Conservation (phyloP, 2,113 vertebrate genomes). For the Isichthys henryi region DNA sequence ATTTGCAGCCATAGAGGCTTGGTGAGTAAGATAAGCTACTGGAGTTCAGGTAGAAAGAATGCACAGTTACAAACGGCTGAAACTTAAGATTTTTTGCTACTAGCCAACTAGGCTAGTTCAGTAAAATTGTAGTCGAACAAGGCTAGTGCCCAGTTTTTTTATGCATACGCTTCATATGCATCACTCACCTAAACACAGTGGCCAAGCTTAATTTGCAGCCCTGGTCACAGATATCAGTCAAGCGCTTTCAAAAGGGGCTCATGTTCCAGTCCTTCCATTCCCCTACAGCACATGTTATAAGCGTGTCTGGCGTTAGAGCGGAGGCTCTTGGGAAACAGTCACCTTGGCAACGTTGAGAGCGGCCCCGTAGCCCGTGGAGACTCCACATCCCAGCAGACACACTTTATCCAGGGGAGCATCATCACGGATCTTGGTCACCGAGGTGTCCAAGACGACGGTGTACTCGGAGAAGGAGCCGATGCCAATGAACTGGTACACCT, state of each 20-base stretch:
- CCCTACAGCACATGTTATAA: neutral
- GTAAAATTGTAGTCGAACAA: neutral
- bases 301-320: neutral
- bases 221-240: neutral
- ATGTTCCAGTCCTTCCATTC: neutral
- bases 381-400: slow-evolving; percentile 48
- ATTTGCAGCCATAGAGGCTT: neutral
- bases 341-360: slow-evolving; percentile 51
- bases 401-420: slow-evolving; percentile 46
- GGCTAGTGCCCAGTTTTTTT: neutral
- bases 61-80: neutral
- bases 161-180: neutral
- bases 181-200: neutral
- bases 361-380: slow-evolving; percentile 52
- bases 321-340: neutral
- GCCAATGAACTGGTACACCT: slow-evolving; percentile 44
- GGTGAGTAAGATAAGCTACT: neutral
- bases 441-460: slow-evolving; percentile 43
- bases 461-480: slow-evolving; percentile 54
- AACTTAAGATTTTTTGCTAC: neutral
- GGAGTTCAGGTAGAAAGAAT: neutral
- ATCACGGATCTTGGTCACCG: slow-evolving; percentile 41
- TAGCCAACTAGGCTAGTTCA: neutral
- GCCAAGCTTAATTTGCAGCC: neutral
- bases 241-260: neutral